These are phyloP conservation scores for Zaprionus ornatus DNA, from an alignment of 1,140 invertebrate genomes.

Conservation along the genomic window DNA sequence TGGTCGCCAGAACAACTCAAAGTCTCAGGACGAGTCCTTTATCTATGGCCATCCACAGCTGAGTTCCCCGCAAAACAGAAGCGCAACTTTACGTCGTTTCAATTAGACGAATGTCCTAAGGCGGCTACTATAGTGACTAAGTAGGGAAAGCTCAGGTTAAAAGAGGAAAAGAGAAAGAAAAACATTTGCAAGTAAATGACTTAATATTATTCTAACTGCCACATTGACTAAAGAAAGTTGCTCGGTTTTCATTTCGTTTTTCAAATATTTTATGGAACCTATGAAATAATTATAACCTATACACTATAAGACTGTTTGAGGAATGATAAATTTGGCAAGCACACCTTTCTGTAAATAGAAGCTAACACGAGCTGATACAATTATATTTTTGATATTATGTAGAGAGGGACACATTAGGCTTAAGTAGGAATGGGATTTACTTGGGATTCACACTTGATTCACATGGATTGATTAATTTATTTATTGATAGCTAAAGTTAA, in stretches of 20 bases:
- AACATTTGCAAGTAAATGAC: neutral
- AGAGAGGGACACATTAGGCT: neutral
- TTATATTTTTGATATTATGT: conserved; percentile 1
- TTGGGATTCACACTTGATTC: neutral
- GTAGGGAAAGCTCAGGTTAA: conserved; percentile 2
- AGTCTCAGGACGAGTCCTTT: conserved; percentile 24
- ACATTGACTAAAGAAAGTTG: conserved; percentile 1
- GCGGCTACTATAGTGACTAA: neutral
- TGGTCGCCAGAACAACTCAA: neutral
- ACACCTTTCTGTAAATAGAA: neutral
- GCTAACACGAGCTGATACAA: neutral
- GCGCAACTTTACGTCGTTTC: conserved; percentile 17
- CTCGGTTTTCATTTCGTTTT: neutral
- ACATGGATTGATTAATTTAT: conserved; percentile 12
- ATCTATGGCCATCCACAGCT: conserved; percentile 48
- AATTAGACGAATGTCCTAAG: conserved; percentile 16
- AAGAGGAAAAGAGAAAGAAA: neutral
- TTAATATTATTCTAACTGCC: neutral
- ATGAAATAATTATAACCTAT: neutral
- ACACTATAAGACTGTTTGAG: neutral
- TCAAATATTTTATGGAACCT: neutral
- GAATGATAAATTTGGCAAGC: neutral
- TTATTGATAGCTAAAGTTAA: conserved; percentile 12
- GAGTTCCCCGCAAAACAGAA: conserved; percentile 25
- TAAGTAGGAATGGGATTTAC: conserved; percentile 1